Conservation (phyloP, 2,113 vertebrate species). For the Struthidea cinerea region DNA sequence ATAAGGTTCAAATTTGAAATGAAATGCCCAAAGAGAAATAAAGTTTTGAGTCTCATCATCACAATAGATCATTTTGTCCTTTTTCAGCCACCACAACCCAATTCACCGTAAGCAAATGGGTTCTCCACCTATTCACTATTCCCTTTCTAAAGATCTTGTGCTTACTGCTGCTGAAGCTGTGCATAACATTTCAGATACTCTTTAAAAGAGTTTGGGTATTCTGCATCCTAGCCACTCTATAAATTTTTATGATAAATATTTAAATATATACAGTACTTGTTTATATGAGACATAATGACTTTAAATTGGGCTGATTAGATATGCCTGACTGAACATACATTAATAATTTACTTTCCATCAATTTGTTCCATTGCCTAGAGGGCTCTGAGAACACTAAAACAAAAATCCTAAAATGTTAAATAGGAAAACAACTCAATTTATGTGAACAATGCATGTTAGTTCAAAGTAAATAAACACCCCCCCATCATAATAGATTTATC, state of each 20-base stretch:
- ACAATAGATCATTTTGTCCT: neutral
- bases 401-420: neutral
- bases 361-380: slow-evolving; percentile 16
- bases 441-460: neutral
- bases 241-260: slow-evolving; percentile 12
- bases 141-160: neutral
- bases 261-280: neutral
- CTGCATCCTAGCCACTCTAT: neutral
- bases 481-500: neutral
- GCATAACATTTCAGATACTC: neutral
- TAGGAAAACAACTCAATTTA: neutral
- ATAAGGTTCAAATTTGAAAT: neutral
- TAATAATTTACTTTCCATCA: slow-evolving; percentile 43
- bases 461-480: neutral
- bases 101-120: neutral
- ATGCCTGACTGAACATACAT: neutral
- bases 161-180: neutral
- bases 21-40: neutral
- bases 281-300: slow-evolving; percentile 34
- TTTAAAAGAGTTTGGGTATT: neutral
- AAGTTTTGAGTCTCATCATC: neutral
- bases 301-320: neutral
- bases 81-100: neutral
- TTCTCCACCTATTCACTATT: neutral
- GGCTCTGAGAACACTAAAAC: neutral